Conservation (phyloP, 2,113 vertebrate species). For the Romanogobio albipinnatus region DNA sequence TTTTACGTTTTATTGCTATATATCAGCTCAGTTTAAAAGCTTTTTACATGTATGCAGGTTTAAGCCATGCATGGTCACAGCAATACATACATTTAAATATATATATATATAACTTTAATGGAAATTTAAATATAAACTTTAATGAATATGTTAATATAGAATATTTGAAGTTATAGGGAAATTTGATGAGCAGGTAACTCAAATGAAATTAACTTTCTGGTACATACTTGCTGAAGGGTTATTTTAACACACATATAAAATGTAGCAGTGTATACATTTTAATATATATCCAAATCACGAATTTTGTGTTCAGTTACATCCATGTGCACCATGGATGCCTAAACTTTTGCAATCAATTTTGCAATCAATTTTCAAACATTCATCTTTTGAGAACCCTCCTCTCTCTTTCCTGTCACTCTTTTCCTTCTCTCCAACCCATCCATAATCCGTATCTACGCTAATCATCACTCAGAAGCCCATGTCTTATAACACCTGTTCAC, state of each 20-base stretch:
- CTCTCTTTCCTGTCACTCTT: slow-evolving; percentile 36
- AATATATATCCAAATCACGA: neutral
- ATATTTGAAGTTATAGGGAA: neutral
- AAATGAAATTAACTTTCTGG: neutral
- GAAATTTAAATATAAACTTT: neutral
- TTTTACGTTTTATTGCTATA: neutral
- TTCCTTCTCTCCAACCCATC: slow-evolving; percentile 44
- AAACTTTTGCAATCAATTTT: slow-evolving; percentile 6
- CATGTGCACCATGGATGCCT: neutral
- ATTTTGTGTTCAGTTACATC: neutral
- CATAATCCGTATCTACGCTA: slow-evolving; percentile 55
- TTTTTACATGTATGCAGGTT: neutral
- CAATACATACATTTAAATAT: neutral
- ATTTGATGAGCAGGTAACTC: neutral
- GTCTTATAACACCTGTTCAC: slow-evolving; percentile 58
- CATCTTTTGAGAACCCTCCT: neutral
- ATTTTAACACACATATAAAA: neutral
- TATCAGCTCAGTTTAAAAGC: neutral
- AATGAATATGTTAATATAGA: neutral
- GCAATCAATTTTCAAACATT: neutral
- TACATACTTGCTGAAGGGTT: neutral
- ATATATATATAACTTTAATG: neutral
- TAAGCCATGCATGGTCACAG: neutral
- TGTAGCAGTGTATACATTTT: neutral
- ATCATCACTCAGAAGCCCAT: slow-evolving; percentile 54